These are phyloP conservation scores for Pterostichus madidus DNA, from an alignment of 2,888 invertebrate species.

Conservation along the genomic window DNA sequence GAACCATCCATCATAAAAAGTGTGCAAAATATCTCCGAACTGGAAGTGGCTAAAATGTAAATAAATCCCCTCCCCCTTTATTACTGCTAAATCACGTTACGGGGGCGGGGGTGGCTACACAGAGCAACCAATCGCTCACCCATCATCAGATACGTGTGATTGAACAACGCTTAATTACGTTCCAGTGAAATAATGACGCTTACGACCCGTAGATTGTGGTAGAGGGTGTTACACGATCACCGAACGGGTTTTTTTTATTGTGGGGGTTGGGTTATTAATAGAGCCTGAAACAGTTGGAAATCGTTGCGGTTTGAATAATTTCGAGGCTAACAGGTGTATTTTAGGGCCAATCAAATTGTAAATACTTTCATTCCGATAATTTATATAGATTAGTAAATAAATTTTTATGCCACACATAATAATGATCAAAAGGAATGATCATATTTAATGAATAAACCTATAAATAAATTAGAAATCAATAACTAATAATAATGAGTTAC, in stretches of 20 bases:
- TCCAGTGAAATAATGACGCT: slow-evolving; percentile 50
- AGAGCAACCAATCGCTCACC: slow-evolving; percentile 47
- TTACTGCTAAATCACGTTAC: not conserved
- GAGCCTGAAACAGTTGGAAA: slow-evolving; percentile 5
- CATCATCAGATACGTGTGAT: slow-evolving; percentile 60
- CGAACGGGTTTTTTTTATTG: slow-evolving; percentile 9
- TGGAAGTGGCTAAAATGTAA: not conserved
- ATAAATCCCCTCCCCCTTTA: not conserved
- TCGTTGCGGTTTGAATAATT: slow-evolving; percentile 38
- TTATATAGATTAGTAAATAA: not conserved
- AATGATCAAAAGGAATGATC: too few relatives aligned
- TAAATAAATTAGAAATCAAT: too few relatives aligned
- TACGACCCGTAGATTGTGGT: slow-evolving; percentile 30
- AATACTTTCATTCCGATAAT: not conserved
- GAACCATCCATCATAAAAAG: too few relatives aligned
- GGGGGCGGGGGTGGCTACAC: not conserved
- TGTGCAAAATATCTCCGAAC: too few relatives aligned
- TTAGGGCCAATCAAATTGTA: not conserved
- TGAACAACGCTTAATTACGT: slow-evolving; percentile 58
- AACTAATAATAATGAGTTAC: too few relatives aligned
- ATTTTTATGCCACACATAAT: too few relatives aligned
- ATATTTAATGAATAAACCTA: too few relatives aligned
- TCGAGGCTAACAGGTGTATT: slow-evolving; percentile 27
- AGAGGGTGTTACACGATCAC: slow-evolving; percentile 39
- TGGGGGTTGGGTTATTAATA: slow-evolving; percentile 32